Conservation (phyloP, 2,113 vertebrate genomes). For the Megaleporinus macrocephalus region DNA sequence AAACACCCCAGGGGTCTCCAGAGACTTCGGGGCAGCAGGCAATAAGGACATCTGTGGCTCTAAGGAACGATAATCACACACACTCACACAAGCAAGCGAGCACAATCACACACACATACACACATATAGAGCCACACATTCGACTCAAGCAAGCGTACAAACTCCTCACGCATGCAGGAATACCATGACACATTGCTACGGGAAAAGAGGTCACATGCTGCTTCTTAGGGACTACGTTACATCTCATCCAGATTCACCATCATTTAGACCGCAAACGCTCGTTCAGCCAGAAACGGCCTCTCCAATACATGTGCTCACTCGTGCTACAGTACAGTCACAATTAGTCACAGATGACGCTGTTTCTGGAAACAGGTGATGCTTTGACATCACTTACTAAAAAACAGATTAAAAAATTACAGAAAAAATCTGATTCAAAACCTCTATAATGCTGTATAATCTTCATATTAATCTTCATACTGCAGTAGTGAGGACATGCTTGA, state of each 20-base stretch:
- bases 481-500: no score
- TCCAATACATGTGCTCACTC: constrained; percentile 10
- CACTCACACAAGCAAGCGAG: background rate
- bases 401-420: no score
- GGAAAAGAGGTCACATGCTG: constrained; percentile 25
- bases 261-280: constrained; percentile 9
- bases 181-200: constrained; percentile 21
- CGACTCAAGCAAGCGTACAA: background rate
- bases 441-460: no score
- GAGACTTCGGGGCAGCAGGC: constrained; percentile 45
- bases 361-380: background rate
- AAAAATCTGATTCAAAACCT: no score
- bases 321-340: background rate
- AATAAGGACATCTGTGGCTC: constrained; percentile 25
- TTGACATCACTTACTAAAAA: background rate
- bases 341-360: background rate
- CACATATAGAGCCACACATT: background rate
- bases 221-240: constrained; percentile 30
- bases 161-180: background rate
- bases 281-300: constrained; percentile 1
- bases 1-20: constrained; percentile 47
- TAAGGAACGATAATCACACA: constrained; percentile 29
- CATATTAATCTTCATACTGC: no score
- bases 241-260: constrained; percentile 25
- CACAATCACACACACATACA: constrained; percentile 31